Evolutionary conservation across 2,888 invertebrate species (phyloP), one percentile per base, ranked within the genome.

Genomic region (Gastrophysa polygoni): DNA sequence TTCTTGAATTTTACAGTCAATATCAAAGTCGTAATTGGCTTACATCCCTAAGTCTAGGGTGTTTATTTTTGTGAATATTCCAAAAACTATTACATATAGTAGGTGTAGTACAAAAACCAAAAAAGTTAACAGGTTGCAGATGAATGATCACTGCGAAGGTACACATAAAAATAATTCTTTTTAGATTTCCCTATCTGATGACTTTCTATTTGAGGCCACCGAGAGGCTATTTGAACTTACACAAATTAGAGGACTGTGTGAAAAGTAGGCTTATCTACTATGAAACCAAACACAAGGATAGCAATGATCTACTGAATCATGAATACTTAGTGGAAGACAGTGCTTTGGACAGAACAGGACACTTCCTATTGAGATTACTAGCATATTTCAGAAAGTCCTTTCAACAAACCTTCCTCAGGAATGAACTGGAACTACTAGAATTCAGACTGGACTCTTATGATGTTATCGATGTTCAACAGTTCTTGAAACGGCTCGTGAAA

Each of bases 281-380:
- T 57, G 63, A 68, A 64, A 81, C 82, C 71, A 72, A 78, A 4
- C 71, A 77, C 46, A 77, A 77, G 47, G 75, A 77, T 5, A 28
- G 34, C 14, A 34, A 55, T 0, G 68, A 71, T 51, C 84, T 84
- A n/a, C 21, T 29, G 48, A 78, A 79, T 61, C 79, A 79, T 61
- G 85, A 87, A 77, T 87, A 84, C 78, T 79, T 87, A 46, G 75
- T 86, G 11, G 88, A 88, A 77, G 86, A 85, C 66, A 86, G 87
- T 62, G 69, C 83, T 8, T 83, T 85, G 66, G 88, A 88, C 70
- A 85, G 84, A 64, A 82, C 86, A 47, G 87, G 88, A 34, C 88
- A 88, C 75, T 88, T 85, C 71, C 81, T 82, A 70, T 73, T 87
- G 14, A 84, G 86, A 76, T 80, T 84, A 67, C 72, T 81, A 18